Conservation (phyloP, 2,113 vertebrate genomes). For the Clinocottus analis region DNA sequence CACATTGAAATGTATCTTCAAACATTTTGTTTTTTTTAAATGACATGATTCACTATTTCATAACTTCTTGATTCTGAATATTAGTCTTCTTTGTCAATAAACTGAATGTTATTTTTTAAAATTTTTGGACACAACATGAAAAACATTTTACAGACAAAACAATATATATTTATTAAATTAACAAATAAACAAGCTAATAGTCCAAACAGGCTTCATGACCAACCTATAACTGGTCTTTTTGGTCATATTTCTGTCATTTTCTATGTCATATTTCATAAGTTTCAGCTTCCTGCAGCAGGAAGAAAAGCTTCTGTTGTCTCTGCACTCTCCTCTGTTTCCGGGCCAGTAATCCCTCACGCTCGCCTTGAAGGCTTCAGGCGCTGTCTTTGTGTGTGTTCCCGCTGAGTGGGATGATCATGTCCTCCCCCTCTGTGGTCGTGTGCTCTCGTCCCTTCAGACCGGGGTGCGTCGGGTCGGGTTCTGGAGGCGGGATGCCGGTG, state of each 20-base stretch:
- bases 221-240: no score
- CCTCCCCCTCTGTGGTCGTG: no score
- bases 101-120: no score
- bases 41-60: neutral
- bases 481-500: constrained; percentile 91
- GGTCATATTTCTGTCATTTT: no score
- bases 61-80: neutral
- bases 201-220: no score
- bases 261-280: no score
- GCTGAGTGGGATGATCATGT: no score
- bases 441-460: constrained; percentile 28
- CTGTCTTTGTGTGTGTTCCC: no score
- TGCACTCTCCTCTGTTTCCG: neutral
- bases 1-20: neutral
- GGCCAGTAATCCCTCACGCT: neutral
- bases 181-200: no score
- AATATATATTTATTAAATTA: neutral
- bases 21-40: neutral
- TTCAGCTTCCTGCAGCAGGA: neutral
- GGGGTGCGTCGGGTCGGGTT: constrained; percentile 60
- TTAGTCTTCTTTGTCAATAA: neutral
- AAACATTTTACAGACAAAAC: neutral
- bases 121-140: neutral
- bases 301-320: neutral
- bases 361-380: neutral